Evolutionary conservation across 1,140 invertebrate genomes (phyloP), one percentile per base, ranked within the genome.

Genomic region (Drosophila jambulina): DNA sequence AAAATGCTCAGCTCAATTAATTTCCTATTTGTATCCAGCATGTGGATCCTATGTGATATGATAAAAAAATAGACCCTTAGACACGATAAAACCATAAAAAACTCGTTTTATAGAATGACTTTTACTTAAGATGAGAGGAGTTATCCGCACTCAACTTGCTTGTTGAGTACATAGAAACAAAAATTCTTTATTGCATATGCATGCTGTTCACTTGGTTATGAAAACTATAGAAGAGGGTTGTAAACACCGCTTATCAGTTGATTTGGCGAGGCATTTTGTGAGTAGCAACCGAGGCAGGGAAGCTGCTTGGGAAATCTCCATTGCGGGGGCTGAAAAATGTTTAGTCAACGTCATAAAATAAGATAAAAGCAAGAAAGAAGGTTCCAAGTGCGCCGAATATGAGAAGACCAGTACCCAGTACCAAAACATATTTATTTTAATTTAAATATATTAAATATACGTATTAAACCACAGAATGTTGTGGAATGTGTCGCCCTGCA

Each of bases 241-340:
- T 32, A 59, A 58, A 46, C 53, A 60, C 3, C 13, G 36, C 75
- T 78, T 78, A 78, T 78, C 75, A 78, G 63, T 69, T 38, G 34
- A 69, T 77, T 77, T 75, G 53, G 54, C 75, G 46, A 77, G 40
- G 59, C 75, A 77, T 69, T 68, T 48, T 65, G 45, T 63, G 74
- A 40, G 45, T 27, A 56, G 23, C 23, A 42, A 15, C 29, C 36
- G 40, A 45, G 27, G 23, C 42, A 27, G 34, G 32, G 61, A 60
- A 38, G 48, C 49, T 34, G 23, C 15, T 45, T 42, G 3, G 42
- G 27, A 51, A 34, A 69, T 57, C 57, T 71, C 32, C 29, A 23
- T 13, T 43, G 40, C 42, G 32, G 46, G 17, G 38, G 1, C 34
- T 48, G 49, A 7, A 63, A 46, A 67, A 70, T 72, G 36, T 71